A percentile compares a stretch with the other conserved stretches of the same genome.
phyloP scores from a whole-genome alignment of 1,140 invertebrate species.

The Phymastichus coffea region DNA sequence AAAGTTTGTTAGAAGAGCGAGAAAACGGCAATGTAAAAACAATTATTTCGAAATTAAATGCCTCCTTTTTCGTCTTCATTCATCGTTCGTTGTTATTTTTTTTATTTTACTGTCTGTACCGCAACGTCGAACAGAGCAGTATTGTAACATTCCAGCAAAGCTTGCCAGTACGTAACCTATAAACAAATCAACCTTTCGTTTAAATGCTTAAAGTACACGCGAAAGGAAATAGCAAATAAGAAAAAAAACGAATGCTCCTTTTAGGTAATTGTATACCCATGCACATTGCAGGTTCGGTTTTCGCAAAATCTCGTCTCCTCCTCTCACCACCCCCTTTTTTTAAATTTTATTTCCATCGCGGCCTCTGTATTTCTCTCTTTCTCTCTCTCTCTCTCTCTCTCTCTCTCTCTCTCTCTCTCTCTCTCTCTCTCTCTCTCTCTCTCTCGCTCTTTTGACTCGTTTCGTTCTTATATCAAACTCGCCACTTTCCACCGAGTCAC shows the following conservation, averaged over 20 bases:
- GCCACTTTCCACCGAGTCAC: too few species aligned
- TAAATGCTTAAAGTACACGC: not conserved
- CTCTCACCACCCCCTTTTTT: not conserved
- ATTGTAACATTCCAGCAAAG: too few species aligned
- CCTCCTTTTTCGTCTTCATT: too few species aligned
- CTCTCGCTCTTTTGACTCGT: too few species aligned
- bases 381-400: not conserved
- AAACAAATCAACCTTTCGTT: slow-evolving; percentile 4
- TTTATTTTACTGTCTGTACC: too few species aligned
- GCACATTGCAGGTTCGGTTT: not conserved
- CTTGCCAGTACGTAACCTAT: too few species aligned
- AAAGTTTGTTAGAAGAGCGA: too few species aligned
- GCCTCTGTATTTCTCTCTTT: not conserved
- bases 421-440: not conserved
- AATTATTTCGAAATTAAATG: too few species aligned
- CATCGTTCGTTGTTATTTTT: too few species aligned
- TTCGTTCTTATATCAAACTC: too few species aligned
- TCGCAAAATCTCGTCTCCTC: not conserved
- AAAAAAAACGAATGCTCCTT: slow-evolving; percentile 8
- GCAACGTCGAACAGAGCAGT: too few species aligned
- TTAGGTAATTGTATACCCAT: not conserved
- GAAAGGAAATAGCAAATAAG: not conserved
- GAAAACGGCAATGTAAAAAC: too few species aligned
- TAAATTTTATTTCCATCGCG: not conserved
- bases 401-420: not conserved